These are phyloP conservation scores for Pseudococcus longispinus DNA, from an alignment of 2,888 invertebrate species.

Conservation along the genomic window DNA sequence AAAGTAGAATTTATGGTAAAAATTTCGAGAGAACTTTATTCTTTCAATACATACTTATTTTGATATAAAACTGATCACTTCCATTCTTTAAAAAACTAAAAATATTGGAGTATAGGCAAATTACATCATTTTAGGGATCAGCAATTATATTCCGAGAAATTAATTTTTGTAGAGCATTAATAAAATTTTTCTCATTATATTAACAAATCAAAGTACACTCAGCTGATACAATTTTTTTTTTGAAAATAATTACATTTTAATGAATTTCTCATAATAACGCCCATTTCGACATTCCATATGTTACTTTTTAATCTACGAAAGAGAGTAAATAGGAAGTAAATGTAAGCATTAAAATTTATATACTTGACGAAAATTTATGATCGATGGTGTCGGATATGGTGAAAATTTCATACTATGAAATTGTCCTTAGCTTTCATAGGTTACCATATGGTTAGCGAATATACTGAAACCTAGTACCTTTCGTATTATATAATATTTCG, in stretches of 20 bases:
- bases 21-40: no score
- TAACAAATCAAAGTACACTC: no score
- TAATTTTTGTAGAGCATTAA: no score
- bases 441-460: slow-evolving; percentile 43
- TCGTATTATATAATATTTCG: slow-evolving; percentile 71
- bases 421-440: not conserved
- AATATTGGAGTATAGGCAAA: no score
- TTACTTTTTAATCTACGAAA: not conserved
- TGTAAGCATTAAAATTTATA: not conserved
- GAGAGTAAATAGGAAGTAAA: not conserved
- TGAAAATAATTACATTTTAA: not conserved
- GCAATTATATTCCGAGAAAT: no score
- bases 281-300: not conserved
- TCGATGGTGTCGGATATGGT: no score
- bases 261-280: not conserved
- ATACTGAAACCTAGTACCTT: slow-evolving; percentile 65
- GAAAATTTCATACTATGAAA: not conserved
- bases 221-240: not conserved
- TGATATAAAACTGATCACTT: no score
- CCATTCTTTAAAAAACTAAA: no score
- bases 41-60: no score
- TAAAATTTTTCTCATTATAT: no score
- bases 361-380: not conserved
- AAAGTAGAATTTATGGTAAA: no score
- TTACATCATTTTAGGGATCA: no score